phyloP scores from a whole-genome alignment of 2,113 vertebrate species.

The Prietella phreatophila region DNA sequence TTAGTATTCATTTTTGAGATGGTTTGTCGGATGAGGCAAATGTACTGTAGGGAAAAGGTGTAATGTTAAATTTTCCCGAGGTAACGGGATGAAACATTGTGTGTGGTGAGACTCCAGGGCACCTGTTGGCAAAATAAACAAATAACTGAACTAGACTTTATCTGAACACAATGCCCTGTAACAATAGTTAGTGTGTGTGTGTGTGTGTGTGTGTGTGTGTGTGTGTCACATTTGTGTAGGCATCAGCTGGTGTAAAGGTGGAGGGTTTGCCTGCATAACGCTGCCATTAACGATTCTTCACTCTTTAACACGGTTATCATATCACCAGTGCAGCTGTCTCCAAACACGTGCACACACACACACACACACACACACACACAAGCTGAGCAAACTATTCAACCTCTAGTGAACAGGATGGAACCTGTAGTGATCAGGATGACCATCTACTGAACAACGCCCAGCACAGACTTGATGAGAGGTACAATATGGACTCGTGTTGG shows the following conservation, averaged over 20 bases:
- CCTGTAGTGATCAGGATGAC: too few relatives aligned
- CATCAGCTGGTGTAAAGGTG: conserved; percentile 33
- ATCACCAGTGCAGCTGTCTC: conserved; percentile 51
- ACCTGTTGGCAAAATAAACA: conserved; percentile 18
- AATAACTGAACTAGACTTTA: conserved; percentile 13
- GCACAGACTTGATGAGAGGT: not conserved
- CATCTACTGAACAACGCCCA: not conserved
- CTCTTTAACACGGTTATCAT: conserved; percentile 47
- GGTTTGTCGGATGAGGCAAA: not conserved
- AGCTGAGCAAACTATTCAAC: conserved; percentile 14
- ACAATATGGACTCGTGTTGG: not conserved
- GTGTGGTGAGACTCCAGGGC: not conserved
- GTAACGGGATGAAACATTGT: not conserved
- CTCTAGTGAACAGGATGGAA: not conserved
- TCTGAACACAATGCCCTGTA: not conserved
- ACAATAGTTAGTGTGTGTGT: not conserved
- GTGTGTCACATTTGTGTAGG: conserved; percentile 40
- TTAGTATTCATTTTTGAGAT: not conserved
- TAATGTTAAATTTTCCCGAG: not conserved
- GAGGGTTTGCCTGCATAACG: conserved; percentile 4
- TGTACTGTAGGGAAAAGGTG: not conserved
- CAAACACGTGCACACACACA: conserved; percentile 10
- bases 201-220: conserved; percentile 7
- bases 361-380: not conserved
- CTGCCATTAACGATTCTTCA: conserved; percentile 44